A percentile compares a stretch with the other conserved stretches of the same genome.
These are phyloP conservation scores for Platycheirus albimanus DNA, from an alignment of 2,888 invertebrate species.

Conservation along the genomic window DNA sequence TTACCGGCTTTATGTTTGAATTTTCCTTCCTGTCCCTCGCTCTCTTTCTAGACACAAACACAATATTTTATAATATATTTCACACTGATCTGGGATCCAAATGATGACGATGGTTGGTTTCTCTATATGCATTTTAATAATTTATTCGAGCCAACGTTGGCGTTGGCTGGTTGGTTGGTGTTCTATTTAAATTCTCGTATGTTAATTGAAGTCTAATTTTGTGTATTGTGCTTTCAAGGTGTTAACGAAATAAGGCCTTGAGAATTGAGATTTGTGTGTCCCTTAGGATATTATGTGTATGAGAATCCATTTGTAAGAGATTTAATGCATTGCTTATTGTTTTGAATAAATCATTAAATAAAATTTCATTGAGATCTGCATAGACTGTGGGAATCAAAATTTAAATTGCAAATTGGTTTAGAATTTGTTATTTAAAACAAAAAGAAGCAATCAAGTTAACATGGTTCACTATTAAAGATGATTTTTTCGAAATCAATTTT, in stretches of 20 bases:
- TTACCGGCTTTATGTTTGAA: constrained; percentile 49
- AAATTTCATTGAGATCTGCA: too few species aligned
- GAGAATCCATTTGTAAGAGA: neutral
- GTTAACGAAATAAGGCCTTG: constrained; percentile 15
- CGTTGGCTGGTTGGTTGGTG: neutral
- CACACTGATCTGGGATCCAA: constrained; percentile 41
- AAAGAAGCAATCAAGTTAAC: too few species aligned
- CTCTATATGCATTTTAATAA: constrained; percentile 32
- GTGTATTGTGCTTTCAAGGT: constrained; percentile 9
- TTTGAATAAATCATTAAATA: neutral
- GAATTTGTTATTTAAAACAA: too few species aligned
- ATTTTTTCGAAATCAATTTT: too few species aligned
- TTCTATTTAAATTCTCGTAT: constrained; percentile 20
- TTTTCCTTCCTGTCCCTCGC: neutral
- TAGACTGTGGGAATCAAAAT: too few species aligned
- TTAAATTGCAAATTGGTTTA: too few species aligned
- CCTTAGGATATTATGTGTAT: neutral
- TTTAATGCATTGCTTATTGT: neutral
- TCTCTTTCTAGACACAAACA: neutral
- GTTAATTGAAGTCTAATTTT: constrained; percentile 48
- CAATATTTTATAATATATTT: constrained; percentile 40
- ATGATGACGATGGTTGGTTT: constrained; percentile 42
- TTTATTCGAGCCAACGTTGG: neutral
- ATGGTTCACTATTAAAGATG: too few species aligned
- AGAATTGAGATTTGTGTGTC: constrained; percentile 5